Evolutionary conservation across 2,113 vertebrate species (phyloP).

Genomic region (zebrafish (Danio rerio)): GRCz12tu NC_133191.1:48950001-48950500

Average conservation of each 20-base stretch:
- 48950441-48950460: too few relatives aligned
- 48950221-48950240: not conserved
- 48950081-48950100: too few relatives aligned
- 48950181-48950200: not conserved
- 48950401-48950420: too few relatives aligned
- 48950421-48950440: too few relatives aligned
- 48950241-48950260: not conserved
- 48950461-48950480: too few relatives aligned
- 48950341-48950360: constrained; percentile 17
- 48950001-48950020: too few relatives aligned
- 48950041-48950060: too few relatives aligned
- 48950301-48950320: not conserved
- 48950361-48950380: not conserved
- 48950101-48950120: too few relatives aligned
- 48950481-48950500: too few relatives aligned
- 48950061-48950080: too few relatives aligned
- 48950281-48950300: not conserved
- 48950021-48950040: too few relatives aligned
- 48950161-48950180: not conserved
- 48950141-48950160: not conserved
- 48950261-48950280: constrained; percentile 23
- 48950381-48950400: too few relatives aligned
- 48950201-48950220: constrained; percentile 12
- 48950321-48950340: not conserved
- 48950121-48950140: not conserved